Evolutionary conservation across 1,140 invertebrate genomes (phyloP).

Genomic region (Cotesia typhae): DNA sequence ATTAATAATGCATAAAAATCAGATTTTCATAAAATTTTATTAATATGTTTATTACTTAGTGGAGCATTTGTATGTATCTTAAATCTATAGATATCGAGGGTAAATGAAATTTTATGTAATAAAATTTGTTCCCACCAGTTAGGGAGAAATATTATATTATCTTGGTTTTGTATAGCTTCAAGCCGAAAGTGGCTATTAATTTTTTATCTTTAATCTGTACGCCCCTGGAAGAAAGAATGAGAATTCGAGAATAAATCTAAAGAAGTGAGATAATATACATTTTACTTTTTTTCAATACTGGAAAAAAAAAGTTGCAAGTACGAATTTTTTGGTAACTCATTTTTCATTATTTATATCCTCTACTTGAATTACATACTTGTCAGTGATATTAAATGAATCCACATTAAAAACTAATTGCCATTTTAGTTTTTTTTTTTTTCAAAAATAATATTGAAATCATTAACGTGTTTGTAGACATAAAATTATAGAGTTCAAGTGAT

Average conservation of each 20-base stretch:
- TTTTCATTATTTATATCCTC: too few relatives aligned
- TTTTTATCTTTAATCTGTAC: slow-evolving; percentile 62
- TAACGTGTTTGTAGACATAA: too few relatives aligned
- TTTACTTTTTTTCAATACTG: neutral
- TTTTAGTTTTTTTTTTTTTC: too few relatives aligned
- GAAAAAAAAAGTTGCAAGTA: neutral
- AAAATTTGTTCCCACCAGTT: slow-evolving; percentile 66
- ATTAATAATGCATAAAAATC: too few relatives aligned
- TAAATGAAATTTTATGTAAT: slow-evolving; percentile 62
- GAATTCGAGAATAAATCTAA: slow-evolving; percentile 36
- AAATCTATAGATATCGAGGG: slow-evolving; percentile 51
- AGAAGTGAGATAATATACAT: slow-evolving; percentile 55
- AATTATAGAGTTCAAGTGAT: too few relatives aligned
- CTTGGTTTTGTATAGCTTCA: slow-evolving; percentile 28
- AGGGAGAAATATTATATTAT: slow-evolving; percentile 31
- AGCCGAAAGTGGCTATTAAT: slow-evolving; percentile 65
- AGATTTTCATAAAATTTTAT: too few relatives aligned
- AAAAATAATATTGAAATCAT: too few relatives aligned
- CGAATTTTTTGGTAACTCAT: too few relatives aligned
- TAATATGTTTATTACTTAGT: too few relatives aligned
- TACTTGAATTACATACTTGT: too few relatives aligned
- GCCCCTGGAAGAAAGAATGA: slow-evolving; percentile 37
- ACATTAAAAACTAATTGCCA: too few relatives aligned
- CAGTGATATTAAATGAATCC: too few relatives aligned
- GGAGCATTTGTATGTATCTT: neutral